Evolutionary conservation across 2,888 invertebrate genomes (phyloP).

Genomic region (Melipona beecheii): DNA sequence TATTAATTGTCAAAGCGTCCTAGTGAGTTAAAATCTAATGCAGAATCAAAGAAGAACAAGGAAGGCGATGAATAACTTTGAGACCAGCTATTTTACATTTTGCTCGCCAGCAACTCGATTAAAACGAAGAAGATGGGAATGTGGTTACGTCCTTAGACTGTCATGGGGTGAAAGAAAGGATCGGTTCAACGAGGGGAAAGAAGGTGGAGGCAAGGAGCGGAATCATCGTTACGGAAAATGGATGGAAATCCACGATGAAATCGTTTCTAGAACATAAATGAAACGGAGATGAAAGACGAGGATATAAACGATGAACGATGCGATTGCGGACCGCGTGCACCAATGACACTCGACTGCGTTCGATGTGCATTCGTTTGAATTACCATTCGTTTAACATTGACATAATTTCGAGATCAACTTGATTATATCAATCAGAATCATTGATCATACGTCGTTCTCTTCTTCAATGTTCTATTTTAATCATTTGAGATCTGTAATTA

Average conservation of each 20-base stretch:
- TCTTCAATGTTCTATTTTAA: background rate
- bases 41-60: conserved; percentile 18
- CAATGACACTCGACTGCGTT: background rate
- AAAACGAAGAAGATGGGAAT: conserved; percentile 24
- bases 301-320: conserved; percentile 73
- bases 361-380: background rate
- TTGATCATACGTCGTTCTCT: background rate
- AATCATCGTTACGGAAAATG: conserved; percentile 75
- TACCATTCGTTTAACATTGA: conserved; percentile 11
- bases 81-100: conserved; percentile 71
- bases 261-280: conserved; percentile 75
- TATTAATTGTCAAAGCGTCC: background rate
- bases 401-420: background rate
- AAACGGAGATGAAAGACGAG: conserved; percentile 72
- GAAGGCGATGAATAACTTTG: conserved; percentile 73
- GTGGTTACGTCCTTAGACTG: background rate
- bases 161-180: background rate
- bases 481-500: too few species aligned
- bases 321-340: conserved; percentile 20
- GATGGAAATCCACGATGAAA: conserved; percentile 71
- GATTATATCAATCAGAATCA: background rate
- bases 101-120: conserved; percentile 49
- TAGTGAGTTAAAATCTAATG: conserved; percentile 14
- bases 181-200: background rate
- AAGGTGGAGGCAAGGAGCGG: conserved; percentile 3